Percentiles rank a stretch among this genome's conserved stretches.
Conservation (phyloP, 2,113 vertebrate genomes). For the Melospiza melodia region DNA sequence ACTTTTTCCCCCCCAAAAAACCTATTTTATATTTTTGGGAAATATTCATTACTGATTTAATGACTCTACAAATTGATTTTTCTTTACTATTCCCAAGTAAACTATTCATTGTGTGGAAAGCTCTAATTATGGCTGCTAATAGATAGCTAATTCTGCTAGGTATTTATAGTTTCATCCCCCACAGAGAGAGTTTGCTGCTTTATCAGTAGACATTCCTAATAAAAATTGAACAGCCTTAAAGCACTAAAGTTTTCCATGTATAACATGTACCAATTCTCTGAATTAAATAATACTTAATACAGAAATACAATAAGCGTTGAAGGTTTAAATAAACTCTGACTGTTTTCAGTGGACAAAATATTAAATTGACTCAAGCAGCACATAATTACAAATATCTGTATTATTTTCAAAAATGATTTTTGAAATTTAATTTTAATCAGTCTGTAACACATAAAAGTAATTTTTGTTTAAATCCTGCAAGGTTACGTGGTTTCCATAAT, state of each 20-base stretch:
- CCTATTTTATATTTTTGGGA: not conserved
- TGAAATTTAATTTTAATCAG: not conserved
- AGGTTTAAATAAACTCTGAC: not conserved
- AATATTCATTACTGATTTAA: constrained; percentile 13
- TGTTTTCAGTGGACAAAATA: not conserved
- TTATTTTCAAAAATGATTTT: not conserved
- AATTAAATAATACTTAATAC: not conserved
- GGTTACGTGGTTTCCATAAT: constrained; percentile 87
- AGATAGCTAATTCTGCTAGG: constrained; percentile 15
- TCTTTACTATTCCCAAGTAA: constrained; percentile 32
- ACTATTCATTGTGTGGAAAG: not conserved
- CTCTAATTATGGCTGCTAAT: constrained; percentile 21
- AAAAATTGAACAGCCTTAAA: not conserved
- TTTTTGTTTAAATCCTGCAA: constrained; percentile 36
- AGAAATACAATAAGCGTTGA: not conserved
- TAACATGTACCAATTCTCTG: not conserved
- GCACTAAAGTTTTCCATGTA: not conserved
- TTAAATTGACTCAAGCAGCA: not conserved
- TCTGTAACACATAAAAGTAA: not conserved
- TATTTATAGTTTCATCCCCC: constrained; percentile 46
- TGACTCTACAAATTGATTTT: constrained; percentile 30
- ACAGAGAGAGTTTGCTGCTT: not conserved
- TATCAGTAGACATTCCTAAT: not conserved
- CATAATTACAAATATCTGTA: not conserved
- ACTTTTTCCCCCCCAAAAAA: accelerated